Conservation (phyloP, 2,113 vertebrate species). For the Dolichallabes microphthalmus region DNA sequence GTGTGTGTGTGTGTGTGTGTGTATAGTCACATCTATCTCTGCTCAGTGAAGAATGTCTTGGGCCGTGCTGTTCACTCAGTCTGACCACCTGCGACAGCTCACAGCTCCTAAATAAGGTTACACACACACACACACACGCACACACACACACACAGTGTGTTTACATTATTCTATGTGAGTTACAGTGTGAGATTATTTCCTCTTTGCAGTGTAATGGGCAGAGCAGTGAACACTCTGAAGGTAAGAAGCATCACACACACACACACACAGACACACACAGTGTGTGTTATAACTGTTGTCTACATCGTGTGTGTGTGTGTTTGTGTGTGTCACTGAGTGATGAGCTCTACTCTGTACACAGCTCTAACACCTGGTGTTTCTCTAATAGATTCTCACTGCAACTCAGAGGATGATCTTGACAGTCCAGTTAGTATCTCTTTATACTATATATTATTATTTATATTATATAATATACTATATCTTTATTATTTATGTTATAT, state of each 20-base stretch:
- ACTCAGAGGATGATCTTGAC: conserved; percentile 71
- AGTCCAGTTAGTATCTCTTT: conserved; percentile 60
- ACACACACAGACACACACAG: background rate
- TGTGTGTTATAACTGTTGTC: too few relatives aligned
- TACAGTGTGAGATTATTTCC: background rate
- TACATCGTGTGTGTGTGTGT: too few relatives aligned
- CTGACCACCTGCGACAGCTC: conserved; percentile 54
- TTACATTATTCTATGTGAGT: background rate
- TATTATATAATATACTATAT: too few relatives aligned
- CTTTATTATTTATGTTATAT: too few relatives aligned
- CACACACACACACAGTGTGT: conserved; percentile 11
- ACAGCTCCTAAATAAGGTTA: conserved; percentile 62
- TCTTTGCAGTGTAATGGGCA: conserved; percentile 61
- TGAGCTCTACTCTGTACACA: background rate
- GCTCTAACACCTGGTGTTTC: background rate
- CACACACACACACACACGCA: conserved; percentile 15
- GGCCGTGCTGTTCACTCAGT: conserved; percentile 71
- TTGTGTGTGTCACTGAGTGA: background rate
- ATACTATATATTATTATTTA: too few relatives aligned
- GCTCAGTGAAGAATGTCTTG: conserved; percentile 75
- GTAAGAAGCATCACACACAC: conserved; percentile 54
- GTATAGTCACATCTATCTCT: conserved; percentile 70
- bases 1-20: background rate
- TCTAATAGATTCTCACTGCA: conserved; percentile 62
- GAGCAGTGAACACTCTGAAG: conserved; percentile 59